phyloP scores from a whole-genome alignment of 2,797 vertebrate genomes.

The Carduelis carduelis region DNA sequence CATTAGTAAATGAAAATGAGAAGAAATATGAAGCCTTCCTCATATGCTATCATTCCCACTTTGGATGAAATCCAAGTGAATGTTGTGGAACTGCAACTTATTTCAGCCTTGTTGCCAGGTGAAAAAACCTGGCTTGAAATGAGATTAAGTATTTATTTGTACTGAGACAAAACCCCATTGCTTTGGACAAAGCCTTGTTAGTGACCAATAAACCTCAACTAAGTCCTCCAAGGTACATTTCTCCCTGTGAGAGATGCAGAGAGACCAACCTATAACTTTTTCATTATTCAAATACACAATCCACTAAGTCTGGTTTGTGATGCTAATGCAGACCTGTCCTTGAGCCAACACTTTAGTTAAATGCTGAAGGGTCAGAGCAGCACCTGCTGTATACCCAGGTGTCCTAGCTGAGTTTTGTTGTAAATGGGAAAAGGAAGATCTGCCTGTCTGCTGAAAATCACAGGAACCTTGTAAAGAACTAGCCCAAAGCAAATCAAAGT shows the following conservation, averaged over 20 bases:
- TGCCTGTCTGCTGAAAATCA: background rate
- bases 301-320: background rate
- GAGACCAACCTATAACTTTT: background rate
- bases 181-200: background rate
- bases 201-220: background rate
- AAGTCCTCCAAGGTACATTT: background rate
- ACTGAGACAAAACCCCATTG: background rate
- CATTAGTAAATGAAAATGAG: background rate
- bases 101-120: background rate
- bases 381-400: background rate
- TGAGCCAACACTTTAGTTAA: background rate
- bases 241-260: background rate
- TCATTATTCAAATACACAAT: background rate
- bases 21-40: background rate
- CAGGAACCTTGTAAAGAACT: background rate
- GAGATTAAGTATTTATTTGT: background rate
- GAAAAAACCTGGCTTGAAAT: background rate
- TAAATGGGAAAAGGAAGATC: background rate
- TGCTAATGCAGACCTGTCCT: background rate
- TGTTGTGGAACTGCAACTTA: background rate
- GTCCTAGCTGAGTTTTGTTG: background rate
- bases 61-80: background rate
- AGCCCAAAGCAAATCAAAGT: background rate
- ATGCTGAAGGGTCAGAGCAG: background rate
- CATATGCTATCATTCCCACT: background rate